phyloP scores from a whole-genome alignment of 2,888 invertebrate species.

The Corythucha ciliata region DNA sequence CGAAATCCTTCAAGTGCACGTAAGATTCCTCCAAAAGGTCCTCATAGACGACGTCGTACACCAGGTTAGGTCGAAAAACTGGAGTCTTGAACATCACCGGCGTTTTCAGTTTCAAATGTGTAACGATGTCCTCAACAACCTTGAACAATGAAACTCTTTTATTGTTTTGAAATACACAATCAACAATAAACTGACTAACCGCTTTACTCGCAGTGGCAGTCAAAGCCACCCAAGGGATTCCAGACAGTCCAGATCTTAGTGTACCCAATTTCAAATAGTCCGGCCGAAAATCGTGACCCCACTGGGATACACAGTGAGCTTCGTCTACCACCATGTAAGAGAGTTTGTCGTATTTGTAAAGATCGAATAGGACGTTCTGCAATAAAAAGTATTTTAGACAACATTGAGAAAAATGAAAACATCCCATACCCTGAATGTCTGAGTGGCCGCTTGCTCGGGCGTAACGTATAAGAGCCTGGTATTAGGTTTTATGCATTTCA shows the following conservation, averaged over 20 bases:
- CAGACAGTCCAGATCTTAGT: conserved; percentile 47
- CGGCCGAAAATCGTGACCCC: conserved; percentile 97
- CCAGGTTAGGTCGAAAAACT: conserved; percentile 86
- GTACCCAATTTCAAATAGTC: conserved; percentile 83
- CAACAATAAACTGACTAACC: conserved; percentile 39
- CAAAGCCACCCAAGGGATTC: conserved; percentile 74
- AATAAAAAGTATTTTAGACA: no score
- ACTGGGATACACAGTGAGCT: conserved; percentile 95
- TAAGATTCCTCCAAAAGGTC: conserved; percentile 74
- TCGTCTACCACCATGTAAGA: conserved; percentile 93
- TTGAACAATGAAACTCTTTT: conserved; percentile 41
- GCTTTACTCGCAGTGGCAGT: conserved; percentile 85
- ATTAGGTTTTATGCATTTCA: conserved; percentile 61
- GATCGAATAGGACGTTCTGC: conserved; percentile 46
- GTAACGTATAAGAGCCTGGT: conserved; percentile 88
- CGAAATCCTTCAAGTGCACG: conserved; percentile 67
- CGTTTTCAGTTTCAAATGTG: conserved; percentile 57
- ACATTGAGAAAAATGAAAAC: no score
- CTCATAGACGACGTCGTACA: conserved; percentile 86
- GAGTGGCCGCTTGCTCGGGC: conserved; percentile 87
- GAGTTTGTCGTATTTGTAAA: conserved; percentile 66
- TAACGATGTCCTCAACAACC: conserved; percentile 74
- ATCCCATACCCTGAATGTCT: conserved; percentile 54
- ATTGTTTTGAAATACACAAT: not conserved
- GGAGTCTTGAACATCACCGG: conserved; percentile 73